phyloP scores from a whole-genome alignment of 2,888 invertebrate genomes.

The Drosophila putrida region DNA sequence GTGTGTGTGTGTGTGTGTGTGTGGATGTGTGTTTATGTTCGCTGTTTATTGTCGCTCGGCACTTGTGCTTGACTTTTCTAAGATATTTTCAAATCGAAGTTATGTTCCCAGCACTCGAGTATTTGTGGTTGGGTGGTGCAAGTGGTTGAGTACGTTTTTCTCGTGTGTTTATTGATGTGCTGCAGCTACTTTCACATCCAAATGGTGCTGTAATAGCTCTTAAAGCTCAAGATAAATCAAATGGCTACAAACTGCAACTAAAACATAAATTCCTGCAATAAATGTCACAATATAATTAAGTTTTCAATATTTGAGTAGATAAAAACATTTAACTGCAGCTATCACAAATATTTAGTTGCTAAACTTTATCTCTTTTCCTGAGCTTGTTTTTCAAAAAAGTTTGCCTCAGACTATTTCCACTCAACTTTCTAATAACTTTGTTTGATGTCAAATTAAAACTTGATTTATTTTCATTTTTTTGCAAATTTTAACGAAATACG shows the following conservation, averaged over 20 bases:
- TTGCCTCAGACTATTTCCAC: constrained; percentile 5
- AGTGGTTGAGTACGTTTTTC: constrained; percentile 3
- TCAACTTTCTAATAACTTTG: constrained; percentile 31
- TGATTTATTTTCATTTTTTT: constrained; percentile 1
- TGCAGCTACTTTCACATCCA: constrained; percentile 7
- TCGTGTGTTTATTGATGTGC: constrained; percentile 31
- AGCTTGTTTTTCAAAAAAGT: constrained; percentile 12
- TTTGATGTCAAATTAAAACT: constrained; percentile 27
- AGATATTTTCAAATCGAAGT: constrained; percentile 73
- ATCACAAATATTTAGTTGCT: constrained; percentile 1
- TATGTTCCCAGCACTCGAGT: constrained; percentile 22
- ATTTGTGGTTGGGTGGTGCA: constrained; percentile 16
- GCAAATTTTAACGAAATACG: background rate
- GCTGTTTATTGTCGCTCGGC: constrained; percentile 69
- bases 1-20: background rate
- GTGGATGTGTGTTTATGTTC: constrained; percentile 20
- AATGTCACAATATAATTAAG: constrained; percentile 16
- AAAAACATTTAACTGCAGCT: background rate
- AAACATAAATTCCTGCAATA: constrained; percentile 5
- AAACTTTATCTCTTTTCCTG: constrained; percentile 10
- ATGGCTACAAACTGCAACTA: constrained; percentile 2
- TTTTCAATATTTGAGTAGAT: constrained; percentile 5
- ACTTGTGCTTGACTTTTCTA: constrained; percentile 66
- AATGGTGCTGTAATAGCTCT: constrained; percentile 17
- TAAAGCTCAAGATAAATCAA: constrained; percentile 11